Base-by-base conservation (phyloP, 2,888 invertebrate genomes). In the Drosophila basisetae region DNA sequence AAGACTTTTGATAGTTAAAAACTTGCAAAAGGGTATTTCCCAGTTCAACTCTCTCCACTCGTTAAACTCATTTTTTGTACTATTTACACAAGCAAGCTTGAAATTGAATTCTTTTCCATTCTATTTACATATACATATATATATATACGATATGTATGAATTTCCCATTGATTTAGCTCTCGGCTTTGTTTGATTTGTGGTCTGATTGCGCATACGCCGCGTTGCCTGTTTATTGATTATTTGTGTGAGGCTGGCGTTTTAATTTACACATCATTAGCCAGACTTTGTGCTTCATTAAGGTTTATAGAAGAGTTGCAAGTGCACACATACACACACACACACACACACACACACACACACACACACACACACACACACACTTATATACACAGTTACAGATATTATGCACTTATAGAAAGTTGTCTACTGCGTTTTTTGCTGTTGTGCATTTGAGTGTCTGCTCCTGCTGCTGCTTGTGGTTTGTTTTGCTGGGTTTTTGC, bases 231-330 rank as follows among this genome's bases (percentile, higher is more conserved):
- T 78, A 62, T 73, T 54, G 62, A 43, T 47, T 49, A 25, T 52
- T 47, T 69, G 22, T 41, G 50, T 73, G 74, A 52, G 77, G 73
- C 33, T 50, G 71, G 70, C 64, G 28, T 55, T 80, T 89, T 74
- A 80, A 84, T 84, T 80, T 84, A 85, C 90, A 90, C 85, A 73
- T 89, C 90, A 90, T 86, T 90, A 89, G 87, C 63, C 47, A 30
- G 56, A 61, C 56, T 77, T 79, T 69, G 69, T 77, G 82, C 73
- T 86, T 89, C 85, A 83, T 85, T 90, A 90, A 76, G 86, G 83
- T 78, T 86, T 78, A 78, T 76, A 74, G 71, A 70, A 75, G 73
- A 89, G 63, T 85, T 70, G 58, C 52, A 64, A 50, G 47, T n/a
- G 58, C 56, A 60, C 16, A 68, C n/a, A 58, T 25, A 30, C 30